Conservation (phyloP, 2,888 invertebrate species). For the Hirtodrosophila cameraria region DNA sequence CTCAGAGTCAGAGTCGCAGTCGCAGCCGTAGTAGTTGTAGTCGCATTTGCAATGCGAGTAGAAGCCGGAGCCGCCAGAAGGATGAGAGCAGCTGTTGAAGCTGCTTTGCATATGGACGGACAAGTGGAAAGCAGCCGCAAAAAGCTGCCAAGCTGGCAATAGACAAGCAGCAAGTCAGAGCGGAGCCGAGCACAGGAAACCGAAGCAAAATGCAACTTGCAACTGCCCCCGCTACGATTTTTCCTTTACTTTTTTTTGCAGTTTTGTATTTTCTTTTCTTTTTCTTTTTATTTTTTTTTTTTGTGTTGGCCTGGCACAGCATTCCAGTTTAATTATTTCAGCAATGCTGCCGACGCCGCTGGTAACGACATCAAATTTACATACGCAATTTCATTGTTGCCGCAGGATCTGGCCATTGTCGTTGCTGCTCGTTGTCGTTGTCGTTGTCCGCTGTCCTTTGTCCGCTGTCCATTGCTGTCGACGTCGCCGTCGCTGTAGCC, state of each 20-base stretch:
- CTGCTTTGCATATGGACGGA: conserved; percentile 74
- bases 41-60: conserved; percentile 62
- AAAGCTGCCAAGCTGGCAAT: conserved; percentile 60
- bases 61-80: conserved; percentile 26
- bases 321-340: conserved; percentile 79
- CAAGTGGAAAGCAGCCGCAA: conserved; percentile 41
- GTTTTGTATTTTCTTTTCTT: conserved; percentile 1
- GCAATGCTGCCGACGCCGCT: conserved; percentile 72
- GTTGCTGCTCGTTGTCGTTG: conserved; percentile 34
- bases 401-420: conserved; percentile 72
- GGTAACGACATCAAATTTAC: conserved; percentile 81
- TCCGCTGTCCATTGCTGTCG: no score
- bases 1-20: conserved; percentile 49
- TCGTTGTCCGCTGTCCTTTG: no score
- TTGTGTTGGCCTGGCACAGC: conserved; percentile 54
- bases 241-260: conserved; percentile 8
- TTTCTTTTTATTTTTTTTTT: conserved; percentile 6
- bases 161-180: conserved; percentile 45
- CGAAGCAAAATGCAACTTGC: conserved; percentile 43
- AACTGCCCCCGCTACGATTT: conserved; percentile 42
- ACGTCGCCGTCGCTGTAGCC: background rate
- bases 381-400: conserved; percentile 81
- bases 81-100: conserved; percentile 61
- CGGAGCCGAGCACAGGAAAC: conserved; percentile 28
- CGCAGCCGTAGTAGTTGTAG: conserved; percentile 27